Evolutionary conservation across 2,888 invertebrate species (phyloP), one percentile per base, ranked within the genome.

Genomic region (Drosophila neutralis): DNA sequence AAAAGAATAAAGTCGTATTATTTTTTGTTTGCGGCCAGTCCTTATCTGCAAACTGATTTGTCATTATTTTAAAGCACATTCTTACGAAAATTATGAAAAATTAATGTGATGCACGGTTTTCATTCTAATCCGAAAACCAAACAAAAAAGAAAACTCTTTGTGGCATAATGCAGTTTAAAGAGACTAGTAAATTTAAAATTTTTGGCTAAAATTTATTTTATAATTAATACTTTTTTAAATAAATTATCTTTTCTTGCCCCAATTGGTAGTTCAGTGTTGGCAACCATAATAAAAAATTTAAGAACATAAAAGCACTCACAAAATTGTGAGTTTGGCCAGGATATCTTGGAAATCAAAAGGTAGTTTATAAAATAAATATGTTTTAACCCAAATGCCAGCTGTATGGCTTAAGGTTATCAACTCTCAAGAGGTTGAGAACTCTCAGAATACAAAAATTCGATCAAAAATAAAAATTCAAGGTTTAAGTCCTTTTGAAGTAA

Each of bases 41-140:
- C 69, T 88, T 92, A 91, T 91, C 92, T 91, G 63, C 71, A 82
- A 84, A 90, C 91, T 88, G 91, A 92, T 91, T 92, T 92, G 91
- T 92, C 92, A 91, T 92, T 91, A 91, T 89, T 89, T 90, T 85
- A 85, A 87, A 87, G 74, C 70, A 62, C 57, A 70, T 68, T 64
- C 73, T 68, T 69, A 57, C 18, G n/a, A 59, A 52, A 73, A 83
- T 83, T 83, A 84, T 84, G 78, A 80, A 90, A 78, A 86, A 89
- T 83, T 77, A 84, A 79, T 83, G 70, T 24, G 45, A 2, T 2
- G 21, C 1, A 11, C 15, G 36, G 27, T 57, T 45, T 56, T 40
- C 52, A 51, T 56, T 51, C 51, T 31, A 45, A 21, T 21, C 29
- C 40, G 45, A 51, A 21, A 21, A 21, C n/a, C 31, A 72, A 64